Evolutionary conservation across 2,888 invertebrate genomes (phyloP).

Genomic region (Isoperla grammatica): DNA sequence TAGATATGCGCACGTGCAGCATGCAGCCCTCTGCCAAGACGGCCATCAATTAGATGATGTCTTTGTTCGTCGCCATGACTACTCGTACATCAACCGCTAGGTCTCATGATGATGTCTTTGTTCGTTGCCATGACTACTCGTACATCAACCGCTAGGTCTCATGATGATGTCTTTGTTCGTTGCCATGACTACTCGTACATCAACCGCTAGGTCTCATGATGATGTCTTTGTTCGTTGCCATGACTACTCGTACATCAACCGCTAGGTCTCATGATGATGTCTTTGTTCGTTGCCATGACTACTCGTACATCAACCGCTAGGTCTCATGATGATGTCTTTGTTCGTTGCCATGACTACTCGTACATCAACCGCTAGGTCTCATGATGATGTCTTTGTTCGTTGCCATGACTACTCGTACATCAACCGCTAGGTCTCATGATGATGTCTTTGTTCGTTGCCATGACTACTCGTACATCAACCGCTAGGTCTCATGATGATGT

Average conservation of each 20-base stretch:
- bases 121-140: conserved; percentile 34
- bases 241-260: too few relatives aligned
- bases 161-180: conserved; percentile 49
- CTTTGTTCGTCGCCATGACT: conserved; percentile 41
- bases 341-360: too few relatives aligned
- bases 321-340: conserved; percentile 51
- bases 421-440: too few relatives aligned
- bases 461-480: too few relatives aligned
- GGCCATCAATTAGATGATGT: conserved; percentile 50
- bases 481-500: conserved; percentile 50
- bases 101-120: conserved; percentile 51
- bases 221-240: conserved; percentile 45
- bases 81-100: too few relatives aligned
- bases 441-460: conserved; percentile 50
- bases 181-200: too few relatives aligned
- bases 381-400: conserved; percentile 50
- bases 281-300: too few relatives aligned
- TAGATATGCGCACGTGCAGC: too few relatives aligned
- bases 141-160: conserved; percentile 35
- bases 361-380: too few relatives aligned
- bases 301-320: too few relatives aligned
- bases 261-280: conserved; percentile 50
- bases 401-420: too few relatives aligned
- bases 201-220: conserved; percentile 44
- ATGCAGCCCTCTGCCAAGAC: too few relatives aligned